Evolutionary conservation across 2,888 invertebrate species (phyloP).

Genomic region (Nymphalis c-album): DNA sequence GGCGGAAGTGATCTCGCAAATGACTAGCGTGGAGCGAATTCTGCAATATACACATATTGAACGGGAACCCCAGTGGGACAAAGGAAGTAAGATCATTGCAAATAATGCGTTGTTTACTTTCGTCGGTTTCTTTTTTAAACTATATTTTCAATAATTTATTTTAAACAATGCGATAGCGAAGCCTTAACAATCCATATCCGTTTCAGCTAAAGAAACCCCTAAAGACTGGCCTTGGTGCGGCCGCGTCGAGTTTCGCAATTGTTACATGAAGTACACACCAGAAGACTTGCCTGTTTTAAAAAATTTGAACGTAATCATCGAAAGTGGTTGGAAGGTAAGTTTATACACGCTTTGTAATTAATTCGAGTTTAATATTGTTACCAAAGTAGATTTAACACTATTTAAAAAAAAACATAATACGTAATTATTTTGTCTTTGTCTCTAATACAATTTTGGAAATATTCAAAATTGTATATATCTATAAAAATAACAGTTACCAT

Average conservation of each 20-base stretch:
- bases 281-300: constrained; percentile 86
- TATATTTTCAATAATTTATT: neutral
- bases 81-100: constrained; percentile 59
- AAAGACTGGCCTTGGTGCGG: constrained; percentile 86
- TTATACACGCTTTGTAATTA: neutral
- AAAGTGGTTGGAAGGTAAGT: constrained; percentile 85
- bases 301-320: constrained; percentile 85
- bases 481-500: neutral
- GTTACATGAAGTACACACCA: constrained; percentile 85
- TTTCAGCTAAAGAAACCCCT: constrained; percentile 76
- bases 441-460: too few relatives aligned
- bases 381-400: too few relatives aligned
- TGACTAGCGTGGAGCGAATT: constrained; percentile 87
- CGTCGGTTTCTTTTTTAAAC: neutral
- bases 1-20: constrained; percentile 86
- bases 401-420: too few relatives aligned
- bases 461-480: too few relatives aligned
- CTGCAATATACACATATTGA: constrained; percentile 87
- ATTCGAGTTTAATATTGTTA: too few relatives aligned
- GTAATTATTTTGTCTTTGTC: too few relatives aligned
- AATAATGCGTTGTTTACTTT: neutral
- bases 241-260: constrained; percentile 82
- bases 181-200: constrained; percentile 22
- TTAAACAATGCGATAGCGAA: constrained; percentile 10
- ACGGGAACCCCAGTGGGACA: constrained; percentile 79